Conservation (phyloP, 2,888 invertebrate species). For the Ophion obscuratus region DNA sequence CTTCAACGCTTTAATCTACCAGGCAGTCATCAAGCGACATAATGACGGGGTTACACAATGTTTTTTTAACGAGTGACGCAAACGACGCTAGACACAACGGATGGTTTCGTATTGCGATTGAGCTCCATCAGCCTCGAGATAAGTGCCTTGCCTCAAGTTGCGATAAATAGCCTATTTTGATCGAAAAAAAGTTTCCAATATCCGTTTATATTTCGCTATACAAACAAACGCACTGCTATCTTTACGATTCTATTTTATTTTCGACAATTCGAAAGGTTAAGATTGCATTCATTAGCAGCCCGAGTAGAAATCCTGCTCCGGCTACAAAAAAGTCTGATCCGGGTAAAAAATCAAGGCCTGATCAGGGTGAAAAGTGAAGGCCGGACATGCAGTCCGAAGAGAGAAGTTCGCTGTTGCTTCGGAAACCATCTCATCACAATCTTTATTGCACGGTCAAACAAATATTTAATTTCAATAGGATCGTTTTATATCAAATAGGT, state of each 20-base stretch:
- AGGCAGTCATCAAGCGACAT: slow-evolving; percentile 5
- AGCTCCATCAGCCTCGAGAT: not conserved
- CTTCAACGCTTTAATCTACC: slow-evolving; percentile 1
- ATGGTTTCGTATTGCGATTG: not conserved
- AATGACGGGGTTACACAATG: slow-evolving; percentile 14
- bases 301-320: too few species aligned
- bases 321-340: too few species aligned
- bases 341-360: too few species aligned
- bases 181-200: not conserved
- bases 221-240: not conserved
- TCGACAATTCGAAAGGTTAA: not conserved
- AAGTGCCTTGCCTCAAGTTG: not conserved
- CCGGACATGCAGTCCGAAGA: too few species aligned
- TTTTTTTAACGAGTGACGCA: slow-evolving; percentile 9
- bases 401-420: too few species aligned
- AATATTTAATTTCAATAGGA: too few species aligned
- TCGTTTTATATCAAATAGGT: too few species aligned
- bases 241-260: not conserved
- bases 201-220: not conserved
- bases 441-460: too few species aligned
- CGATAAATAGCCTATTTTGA: not conserved
- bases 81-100: not conserved
- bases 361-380: too few species aligned
- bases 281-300: slow-evolving; percentile 14
- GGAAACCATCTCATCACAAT: too few species aligned